These are phyloP conservation scores for Chloroceryle inda DNA, from an alignment of 2,797 vertebrate genomes.

Conservation along the genomic window DNA sequence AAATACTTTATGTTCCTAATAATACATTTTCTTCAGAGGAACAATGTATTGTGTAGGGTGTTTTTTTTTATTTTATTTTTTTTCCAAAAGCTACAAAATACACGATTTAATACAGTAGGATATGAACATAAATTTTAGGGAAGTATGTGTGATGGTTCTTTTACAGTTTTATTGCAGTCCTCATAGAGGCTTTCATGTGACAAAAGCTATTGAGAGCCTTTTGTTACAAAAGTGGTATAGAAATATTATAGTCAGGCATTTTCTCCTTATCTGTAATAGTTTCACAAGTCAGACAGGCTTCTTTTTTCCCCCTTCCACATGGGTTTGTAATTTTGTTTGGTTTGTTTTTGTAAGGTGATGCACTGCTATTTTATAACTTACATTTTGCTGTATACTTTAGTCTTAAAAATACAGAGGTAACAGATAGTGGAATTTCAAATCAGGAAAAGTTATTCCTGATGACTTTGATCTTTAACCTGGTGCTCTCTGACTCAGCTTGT, in stretches of 20 bases:
- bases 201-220: constrained; percentile 21
- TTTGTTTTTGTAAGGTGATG: neutral
- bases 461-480: neutral
- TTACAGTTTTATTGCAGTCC: constrained; percentile 61
- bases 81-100: constrained; percentile 31
- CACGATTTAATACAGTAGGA: constrained; percentile 28
- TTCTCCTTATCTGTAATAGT: neutral
- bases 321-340: neutral
- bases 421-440: neutral
- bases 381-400: neutral
- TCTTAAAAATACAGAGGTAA: neutral
- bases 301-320: neutral
- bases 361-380: neutral
- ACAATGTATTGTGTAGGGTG: constrained; percentile 38
- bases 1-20: constrained; percentile 12
- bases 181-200: constrained; percentile 21
- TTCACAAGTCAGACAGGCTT: neutral
- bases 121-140: constrained; percentile 29
- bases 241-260: constrained; percentile 21
- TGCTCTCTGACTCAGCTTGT: neutral
- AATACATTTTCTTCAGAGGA: constrained; percentile 55
- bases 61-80: neutral
- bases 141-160: constrained; percentile 43
- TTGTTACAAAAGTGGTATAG: neutral
- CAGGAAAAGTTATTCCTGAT: neutral